Base-by-base conservation (phyloP, 92 coral and sea anemone genomes). In the Anthopleura xanthogrammica region DNA sequence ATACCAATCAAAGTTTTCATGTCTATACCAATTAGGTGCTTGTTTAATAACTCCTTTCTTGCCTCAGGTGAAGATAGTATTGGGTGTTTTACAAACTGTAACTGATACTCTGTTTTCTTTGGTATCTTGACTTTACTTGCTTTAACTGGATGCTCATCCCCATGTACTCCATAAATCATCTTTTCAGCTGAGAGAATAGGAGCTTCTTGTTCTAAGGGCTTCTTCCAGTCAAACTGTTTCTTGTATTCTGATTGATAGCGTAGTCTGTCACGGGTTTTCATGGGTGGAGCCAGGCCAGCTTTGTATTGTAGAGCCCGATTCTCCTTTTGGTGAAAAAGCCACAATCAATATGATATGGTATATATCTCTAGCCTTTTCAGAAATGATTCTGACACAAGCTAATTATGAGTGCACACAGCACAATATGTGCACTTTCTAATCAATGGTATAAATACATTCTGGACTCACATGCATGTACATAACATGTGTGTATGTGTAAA, bases 141-240 rank as follows among this genome's bases (percentile, higher is more conserved):
- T 52, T 76, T 60, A 43, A 72, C 72, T 41, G 93, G 93, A 36
- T 90, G 85, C 5, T 83, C 77, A 79, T 88, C 77, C 12, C 76
- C 88, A 22, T 90, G 90, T 90, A 36, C 74, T 12, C 74, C 74
- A 83, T 79, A 83, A 19, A 90, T 77, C 73, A 90, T 73, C 60
- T 80, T 84, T 17, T 90, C 88, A 5, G 93, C 93, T 22, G 93
- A 90, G 58, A 90, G 77, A 16, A 90, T 84, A 52, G 93, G 93
- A 36, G 93, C 86, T 76, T 90, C 93, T 41, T 77, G 60, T 7
- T 42, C 80, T 2, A 81, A 58, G 4, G 90, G 93, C 52, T 85
- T 87, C 72, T 90, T 90, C 93, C 93, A 90, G 43, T 87, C 72
- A 81, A 90, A 90, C 86, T 90, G 93, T 48, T 88, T 84, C 40